Evolutionary conservation across 2,888 invertebrate genomes (phyloP), one percentile per base, ranked within the genome.

Genomic region (Trimorus sp.): DNA sequence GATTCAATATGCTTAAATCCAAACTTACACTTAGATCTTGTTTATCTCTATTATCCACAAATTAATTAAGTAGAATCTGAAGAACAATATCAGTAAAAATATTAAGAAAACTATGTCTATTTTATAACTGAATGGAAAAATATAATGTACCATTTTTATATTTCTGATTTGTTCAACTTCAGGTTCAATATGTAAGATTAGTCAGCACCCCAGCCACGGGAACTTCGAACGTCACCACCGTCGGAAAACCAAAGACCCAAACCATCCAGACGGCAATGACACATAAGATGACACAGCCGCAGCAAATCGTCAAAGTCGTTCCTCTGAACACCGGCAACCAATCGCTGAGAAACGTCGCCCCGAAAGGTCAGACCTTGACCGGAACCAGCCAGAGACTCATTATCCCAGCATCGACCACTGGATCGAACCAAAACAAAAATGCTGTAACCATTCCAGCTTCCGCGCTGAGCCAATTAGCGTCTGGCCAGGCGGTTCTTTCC

Each of bases 101-200:
- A n/a, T n/a, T n/a, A n/a, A n/a, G n/a, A n/a, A n/a, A n/a, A n/a
- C n/a, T n/a, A n/a, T n/a, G n/a, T n/a, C n/a, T n/a, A n/a, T n/a
- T n/a, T n/a, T n/a, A n/a, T n/a, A n/a, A n/a, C n/a, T n/a, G n/a
- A n/a, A n/a, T n/a, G n/a, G n/a, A n/a, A n/a, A n/a, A n/a, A n/a
- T n/a, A n/a, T n/a, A n/a, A n/a, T n/a, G n/a, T n/a, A n/a, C n/a
- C n/a, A n/a, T n/a, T n/a, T n/a, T n/a, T n/a, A n/a, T n/a, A n/a
- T n/a, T n/a, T n/a, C n/a, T n/a, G n/a, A n/a, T n/a, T n/a, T n/a
- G n/a, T n/a, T n/a, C 9, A 53, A 26, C 26, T 60, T 15, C 54
- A 90, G 89, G 93, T 96, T 80, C 96, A 96, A 88, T 96, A 95
- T 89, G 95, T 96, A 14, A 93, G 95, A 84, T 92, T 96, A 83